phyloP scores from a whole-genome alignment of 1,140 invertebrate genomes.

The Conus betulinus region DNA sequence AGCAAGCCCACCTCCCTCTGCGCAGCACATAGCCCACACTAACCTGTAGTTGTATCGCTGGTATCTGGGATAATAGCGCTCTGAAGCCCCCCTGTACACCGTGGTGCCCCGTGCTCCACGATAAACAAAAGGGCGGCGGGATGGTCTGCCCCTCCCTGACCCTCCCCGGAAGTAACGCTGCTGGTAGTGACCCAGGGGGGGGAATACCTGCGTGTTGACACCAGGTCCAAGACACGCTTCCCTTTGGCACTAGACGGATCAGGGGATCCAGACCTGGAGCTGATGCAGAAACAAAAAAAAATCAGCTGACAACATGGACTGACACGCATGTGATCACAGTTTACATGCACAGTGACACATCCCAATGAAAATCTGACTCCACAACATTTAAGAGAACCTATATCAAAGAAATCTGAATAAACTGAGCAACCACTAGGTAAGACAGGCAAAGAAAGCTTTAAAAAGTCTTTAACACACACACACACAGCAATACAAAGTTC shows the following conservation, averaged over 20 bases:
- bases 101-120: not conserved
- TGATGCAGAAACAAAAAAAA: not conserved
- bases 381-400: too few species aligned
- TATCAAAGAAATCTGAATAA: too few species aligned
- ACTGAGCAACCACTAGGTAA: too few species aligned
- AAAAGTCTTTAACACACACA: too few species aligned
- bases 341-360: too few species aligned
- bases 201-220: not conserved
- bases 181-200: not conserved
- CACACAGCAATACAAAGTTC: too few species aligned
- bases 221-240: constrained; percentile 3
- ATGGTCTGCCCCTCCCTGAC: not conserved
- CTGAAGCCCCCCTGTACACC: not conserved
- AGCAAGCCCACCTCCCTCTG: too few species aligned
- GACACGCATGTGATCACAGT: too few species aligned
- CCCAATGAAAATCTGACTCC: too few species aligned
- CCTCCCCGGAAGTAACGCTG: not conserved
- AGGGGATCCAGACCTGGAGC: not conserved
- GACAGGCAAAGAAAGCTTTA: too few species aligned
- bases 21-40: not conserved
- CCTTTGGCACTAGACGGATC: not conserved
- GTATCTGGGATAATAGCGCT: constrained; percentile 16
- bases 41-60: not conserved
- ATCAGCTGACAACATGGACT: not conserved
- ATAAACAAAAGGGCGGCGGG: not conserved